Percentiles rank a stretch among this genome's conserved stretches.
Evolutionary conservation across 2,113 vertebrate genomes (phyloP).

Genomic region (Pseudonaja textilis): DNA sequence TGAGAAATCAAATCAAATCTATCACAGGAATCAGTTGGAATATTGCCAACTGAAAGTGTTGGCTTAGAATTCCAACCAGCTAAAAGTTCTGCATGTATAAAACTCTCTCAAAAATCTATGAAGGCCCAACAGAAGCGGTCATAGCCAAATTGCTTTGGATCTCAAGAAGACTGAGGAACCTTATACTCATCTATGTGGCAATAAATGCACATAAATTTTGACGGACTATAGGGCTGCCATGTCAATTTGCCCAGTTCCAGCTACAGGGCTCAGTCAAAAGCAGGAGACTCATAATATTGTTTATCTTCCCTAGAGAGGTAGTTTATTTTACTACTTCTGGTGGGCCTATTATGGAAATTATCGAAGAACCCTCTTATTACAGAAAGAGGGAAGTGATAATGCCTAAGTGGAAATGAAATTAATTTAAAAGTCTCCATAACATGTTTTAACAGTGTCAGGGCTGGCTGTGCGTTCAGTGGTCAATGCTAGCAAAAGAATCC

Average conservation of each 20-base stretch:
- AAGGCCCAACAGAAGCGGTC: neutral
- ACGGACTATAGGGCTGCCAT: neutral
- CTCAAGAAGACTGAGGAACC: neutral
- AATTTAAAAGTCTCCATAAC: neutral
- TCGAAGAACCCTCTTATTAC: neutral
- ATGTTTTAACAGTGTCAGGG: neutral
- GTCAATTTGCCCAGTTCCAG: neutral
- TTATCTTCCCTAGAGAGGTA: neutral
- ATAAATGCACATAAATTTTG: neutral
- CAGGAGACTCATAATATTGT: neutral
- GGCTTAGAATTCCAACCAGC: neutral
- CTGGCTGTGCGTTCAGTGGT: neutral
- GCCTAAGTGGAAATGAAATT: neutral
- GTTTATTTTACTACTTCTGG: neutral
- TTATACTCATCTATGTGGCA: neutral
- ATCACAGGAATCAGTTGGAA: neutral
- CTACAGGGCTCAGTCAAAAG: too few relatives aligned
- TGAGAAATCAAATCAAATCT: neutral
- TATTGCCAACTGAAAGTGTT: neutral
- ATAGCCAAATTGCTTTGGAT: neutral
- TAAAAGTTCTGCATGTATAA: neutral
- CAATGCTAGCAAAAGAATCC: neutral
- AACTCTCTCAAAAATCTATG: neutral
- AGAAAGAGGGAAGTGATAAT: neutral
- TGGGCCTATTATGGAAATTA: neutral